phyloP scores from a whole-genome alignment of 2,797 vertebrate species.

The Phataginus tetradactyla region DNA sequence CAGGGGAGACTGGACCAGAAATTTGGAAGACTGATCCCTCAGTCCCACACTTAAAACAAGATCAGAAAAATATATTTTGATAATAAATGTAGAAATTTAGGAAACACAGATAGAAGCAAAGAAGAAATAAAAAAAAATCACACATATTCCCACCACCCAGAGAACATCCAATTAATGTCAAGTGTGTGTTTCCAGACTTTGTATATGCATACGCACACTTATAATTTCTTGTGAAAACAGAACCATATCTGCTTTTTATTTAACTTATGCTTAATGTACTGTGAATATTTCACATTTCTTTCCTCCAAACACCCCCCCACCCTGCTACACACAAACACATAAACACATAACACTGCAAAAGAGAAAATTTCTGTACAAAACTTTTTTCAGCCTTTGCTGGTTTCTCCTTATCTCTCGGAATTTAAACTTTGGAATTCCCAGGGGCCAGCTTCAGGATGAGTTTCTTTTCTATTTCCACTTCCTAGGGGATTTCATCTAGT shows the following conservation, averaged over 20 bases:
- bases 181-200: background rate
- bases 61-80: background rate
- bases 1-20: background rate
- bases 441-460: background rate
- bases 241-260: background rate
- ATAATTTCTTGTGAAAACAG: background rate
- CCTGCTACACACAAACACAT: background rate
- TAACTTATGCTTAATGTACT: background rate
- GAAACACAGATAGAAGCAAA: background rate
- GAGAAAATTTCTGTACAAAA: background rate
- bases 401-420: background rate
- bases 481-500: background rate
- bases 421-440: background rate
- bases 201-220: background rate
- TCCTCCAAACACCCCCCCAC: background rate
- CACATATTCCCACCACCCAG: background rate
- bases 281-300: background rate
- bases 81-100: background rate
- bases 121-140: background rate
- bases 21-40: background rate
- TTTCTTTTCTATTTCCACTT: conserved; percentile 3
- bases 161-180: background rate
- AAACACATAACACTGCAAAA: background rate
- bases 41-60: background rate
- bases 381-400: background rate